Conservation (phyloP, 2,797 vertebrate species). For the Macrochelys suwanniensis region DNA sequence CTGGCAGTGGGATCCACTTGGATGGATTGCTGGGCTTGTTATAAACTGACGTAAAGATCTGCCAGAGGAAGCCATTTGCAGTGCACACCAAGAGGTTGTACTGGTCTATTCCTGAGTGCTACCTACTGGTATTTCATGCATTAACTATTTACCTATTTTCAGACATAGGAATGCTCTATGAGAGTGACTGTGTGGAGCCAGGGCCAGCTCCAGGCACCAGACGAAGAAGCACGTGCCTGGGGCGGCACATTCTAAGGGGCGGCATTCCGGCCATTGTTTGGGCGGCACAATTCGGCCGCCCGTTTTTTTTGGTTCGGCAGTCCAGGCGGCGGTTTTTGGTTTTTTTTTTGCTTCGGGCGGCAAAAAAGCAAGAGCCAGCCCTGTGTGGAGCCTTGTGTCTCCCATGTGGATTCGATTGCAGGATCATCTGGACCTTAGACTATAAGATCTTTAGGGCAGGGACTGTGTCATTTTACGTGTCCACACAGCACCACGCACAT, state of each 20-base stretch:
- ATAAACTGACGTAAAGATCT: background rate
- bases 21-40: background rate
- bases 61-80: background rate
- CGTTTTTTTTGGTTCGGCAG: no score
- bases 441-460: background rate
- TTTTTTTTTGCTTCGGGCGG: no score
- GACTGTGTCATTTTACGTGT: background rate
- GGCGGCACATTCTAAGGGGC: no score
- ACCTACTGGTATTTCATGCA: background rate
- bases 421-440: background rate
- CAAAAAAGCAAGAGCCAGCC: no score
- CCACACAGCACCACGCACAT: background rate
- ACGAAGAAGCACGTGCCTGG: no score
- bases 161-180: background rate
- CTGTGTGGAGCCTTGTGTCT: background rate
- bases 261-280: no score
- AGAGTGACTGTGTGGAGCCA: no score
- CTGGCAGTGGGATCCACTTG: background rate
- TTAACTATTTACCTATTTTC: background rate
- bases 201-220: no score
- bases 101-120: background rate
- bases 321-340: no score
- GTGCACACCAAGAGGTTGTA: background rate
- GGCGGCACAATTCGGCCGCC: no score
- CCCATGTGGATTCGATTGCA: background rate